Base-by-base conservation (phyloP, 1,140 invertebrate genomes). In the Mizuhopecten yessoensis region DNA sequence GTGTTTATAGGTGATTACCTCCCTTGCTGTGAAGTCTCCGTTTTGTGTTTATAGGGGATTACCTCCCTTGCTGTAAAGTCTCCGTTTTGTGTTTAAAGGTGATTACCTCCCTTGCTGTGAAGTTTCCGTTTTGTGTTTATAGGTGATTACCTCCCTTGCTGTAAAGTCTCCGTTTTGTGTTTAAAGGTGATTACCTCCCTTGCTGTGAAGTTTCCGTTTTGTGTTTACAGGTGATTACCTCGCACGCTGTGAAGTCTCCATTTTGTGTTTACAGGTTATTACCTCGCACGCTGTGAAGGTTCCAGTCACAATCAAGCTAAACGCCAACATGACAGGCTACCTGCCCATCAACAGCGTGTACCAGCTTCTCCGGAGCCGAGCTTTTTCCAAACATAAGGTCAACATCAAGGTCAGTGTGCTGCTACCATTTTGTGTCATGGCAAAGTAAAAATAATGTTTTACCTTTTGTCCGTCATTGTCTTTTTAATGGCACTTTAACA, bases 261-360 rank as follows among this genome's bases (percentile, higher is more conserved):
- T 49, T 11, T 89, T 86, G 15, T 75, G 17, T 33, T 49, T 93
- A 11, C 94, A 98, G 98, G 98, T 99, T 45, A 98, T 99, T 0
- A 99, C 99, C 0, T 97, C 98, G 33, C 99, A 99, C 97, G 99
- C 99, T 0, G 98, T 99, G 0, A 99, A 99, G 96, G 99, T 99
- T 33, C 98, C 99, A 0, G 99, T 99, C 0, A 99, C 99, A 0
- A 97, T 97, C 0, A 98, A 98, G 95, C 97, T 99, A 10, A 99
- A 98, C 96, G 98, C 98, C 33, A 98, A 98, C 91, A 98, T 99
- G 90, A 97, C 97, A 1, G 99, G 99, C 33, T 99, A 99, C 97
- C 96, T 99, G 90, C 99, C 99, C 0, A 98, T 99, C 34, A 99
- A 99, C 96, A 99, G 99, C 96, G 99, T 99, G 91, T 99, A 99